Evolutionary conservation across 2,113 vertebrate species (phyloP).

Genomic region (Forbesichthys agassizii): DNA sequence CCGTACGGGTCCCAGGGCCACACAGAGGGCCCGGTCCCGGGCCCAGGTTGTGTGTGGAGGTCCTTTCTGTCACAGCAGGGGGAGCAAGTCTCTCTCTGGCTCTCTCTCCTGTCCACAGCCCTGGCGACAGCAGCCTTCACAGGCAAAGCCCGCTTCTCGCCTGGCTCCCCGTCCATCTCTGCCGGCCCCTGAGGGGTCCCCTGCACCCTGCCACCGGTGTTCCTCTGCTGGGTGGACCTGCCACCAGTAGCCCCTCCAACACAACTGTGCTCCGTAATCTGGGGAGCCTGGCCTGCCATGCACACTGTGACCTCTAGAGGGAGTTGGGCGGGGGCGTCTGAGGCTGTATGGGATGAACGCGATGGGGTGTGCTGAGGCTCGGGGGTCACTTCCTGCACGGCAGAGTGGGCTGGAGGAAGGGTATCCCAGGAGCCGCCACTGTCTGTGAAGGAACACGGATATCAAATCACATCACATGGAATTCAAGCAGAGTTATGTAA

Average conservation of each 20-base stretch:
- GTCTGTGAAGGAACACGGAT: conserved; percentile 79
- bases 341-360: conserved; percentile 92
- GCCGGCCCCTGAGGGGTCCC: conserved; percentile 68
- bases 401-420: conserved; percentile 92
- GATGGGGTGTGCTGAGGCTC: conserved; percentile 87
- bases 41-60: conserved; percentile 51
- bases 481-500: conserved; percentile 11
- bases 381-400: conserved; percentile 95
- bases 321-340: conserved; percentile 87
- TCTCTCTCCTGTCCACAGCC: conserved; percentile 74
- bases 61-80: conserved; percentile 76
- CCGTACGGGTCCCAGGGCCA: conserved; percentile 65
- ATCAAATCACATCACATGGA: conserved; percentile 16
- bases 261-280: conserved; percentile 64
- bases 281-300: conserved; percentile 67
- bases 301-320: conserved; percentile 82
- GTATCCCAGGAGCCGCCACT: conserved; percentile 90
- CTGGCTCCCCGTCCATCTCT: conserved; percentile 65
- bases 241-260: conserved; percentile 77
- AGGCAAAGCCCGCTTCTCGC: conserved; percentile 71
- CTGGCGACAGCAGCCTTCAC: conserved; percentile 74
- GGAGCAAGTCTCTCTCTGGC: conserved; percentile 67
- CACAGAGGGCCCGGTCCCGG: conserved; percentile 41
- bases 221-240: conserved; percentile 86
- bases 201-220: conserved; percentile 71